phyloP scores from a whole-genome alignment of 2,888 invertebrate genomes.

The Zele albiditarsus region DNA sequence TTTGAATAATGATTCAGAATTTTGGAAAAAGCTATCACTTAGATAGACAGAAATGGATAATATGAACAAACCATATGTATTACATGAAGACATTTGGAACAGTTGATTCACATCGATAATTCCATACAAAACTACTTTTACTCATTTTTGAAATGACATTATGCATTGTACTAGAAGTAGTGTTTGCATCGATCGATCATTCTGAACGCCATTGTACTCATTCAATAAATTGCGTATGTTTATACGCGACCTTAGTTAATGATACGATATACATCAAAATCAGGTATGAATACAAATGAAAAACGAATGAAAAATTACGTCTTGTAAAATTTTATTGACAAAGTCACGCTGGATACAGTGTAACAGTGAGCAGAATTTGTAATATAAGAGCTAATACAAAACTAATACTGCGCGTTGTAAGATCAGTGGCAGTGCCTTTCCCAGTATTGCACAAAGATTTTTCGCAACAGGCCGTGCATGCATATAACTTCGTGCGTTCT shows the following conservation, averaged over 20 bases:
- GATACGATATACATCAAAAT: neutral
- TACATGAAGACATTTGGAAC: neutral
- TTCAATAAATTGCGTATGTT: neutral
- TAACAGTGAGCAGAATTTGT: conserved; percentile 64
- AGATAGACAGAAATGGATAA: neutral
- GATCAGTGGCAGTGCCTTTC: conserved; percentile 71
- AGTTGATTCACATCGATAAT: neutral
- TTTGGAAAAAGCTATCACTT: neutral
- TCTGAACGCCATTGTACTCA: neutral
- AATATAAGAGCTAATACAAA: conserved; percentile 64
- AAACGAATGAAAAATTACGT: conserved; percentile 5
- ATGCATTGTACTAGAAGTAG: neutral
- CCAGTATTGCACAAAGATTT: conserved; percentile 86
- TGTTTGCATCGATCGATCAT: conserved; percentile 7
- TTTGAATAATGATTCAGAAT: conserved; percentile 2
- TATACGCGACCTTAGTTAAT: neutral
- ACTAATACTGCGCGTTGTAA: conserved; percentile 58
- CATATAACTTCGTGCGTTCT: conserved; percentile 89
- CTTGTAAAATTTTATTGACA: conserved; percentile 55
- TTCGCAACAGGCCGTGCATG: conserved; percentile 90
- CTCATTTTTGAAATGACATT: neutral
- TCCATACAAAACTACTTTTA: neutral
- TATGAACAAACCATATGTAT: neutral
- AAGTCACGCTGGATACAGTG: conserved; percentile 66
- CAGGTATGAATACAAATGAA: neutral